phyloP scores from a whole-genome alignment of 2,888 invertebrate species.

The Eupithecia subfuscata region DNA sequence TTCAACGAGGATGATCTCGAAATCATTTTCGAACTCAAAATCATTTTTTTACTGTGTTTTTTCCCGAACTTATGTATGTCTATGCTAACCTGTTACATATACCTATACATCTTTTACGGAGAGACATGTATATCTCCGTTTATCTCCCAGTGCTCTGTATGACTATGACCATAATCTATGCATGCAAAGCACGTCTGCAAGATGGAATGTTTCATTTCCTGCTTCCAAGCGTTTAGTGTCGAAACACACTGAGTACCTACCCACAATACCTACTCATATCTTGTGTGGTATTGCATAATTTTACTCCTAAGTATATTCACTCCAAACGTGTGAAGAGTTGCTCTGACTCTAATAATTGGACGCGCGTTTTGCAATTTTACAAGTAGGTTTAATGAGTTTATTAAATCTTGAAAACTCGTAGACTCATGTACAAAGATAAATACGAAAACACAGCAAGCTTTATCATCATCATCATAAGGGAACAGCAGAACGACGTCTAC shows the following conservation, averaged over 20 bases:
- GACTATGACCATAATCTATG: conserved; percentile 2
- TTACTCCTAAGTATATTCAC: too few relatives aligned
- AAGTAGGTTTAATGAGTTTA: too few relatives aligned
- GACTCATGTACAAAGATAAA: too few relatives aligned
- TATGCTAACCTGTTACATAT: background rate
- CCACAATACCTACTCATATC: background rate
- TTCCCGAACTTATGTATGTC: background rate
- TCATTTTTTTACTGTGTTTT: background rate
- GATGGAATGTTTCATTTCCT: conserved; percentile 22
- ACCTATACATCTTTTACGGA: background rate
- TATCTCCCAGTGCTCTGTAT: background rate
- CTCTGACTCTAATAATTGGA: too few relatives aligned
- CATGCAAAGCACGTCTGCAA: conserved; percentile 25
- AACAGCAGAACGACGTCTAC: too few relatives aligned
- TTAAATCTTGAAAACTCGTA: too few relatives aligned
- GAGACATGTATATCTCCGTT: background rate
- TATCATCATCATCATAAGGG: too few relatives aligned
- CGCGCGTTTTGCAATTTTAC: too few relatives aligned
- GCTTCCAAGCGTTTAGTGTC: conserved; percentile 9
- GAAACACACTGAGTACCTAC: background rate
- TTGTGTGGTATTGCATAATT: background rate
- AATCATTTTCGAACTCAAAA: too few relatives aligned
- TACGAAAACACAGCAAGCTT: too few relatives aligned
- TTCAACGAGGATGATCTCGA: background rate
- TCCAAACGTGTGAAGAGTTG: too few relatives aligned